Evolutionary conservation across 2,113 vertebrate genomes (phyloP), one percentile per base, ranked within the genome.

Genomic region (Colossoma macropomum): DNA sequence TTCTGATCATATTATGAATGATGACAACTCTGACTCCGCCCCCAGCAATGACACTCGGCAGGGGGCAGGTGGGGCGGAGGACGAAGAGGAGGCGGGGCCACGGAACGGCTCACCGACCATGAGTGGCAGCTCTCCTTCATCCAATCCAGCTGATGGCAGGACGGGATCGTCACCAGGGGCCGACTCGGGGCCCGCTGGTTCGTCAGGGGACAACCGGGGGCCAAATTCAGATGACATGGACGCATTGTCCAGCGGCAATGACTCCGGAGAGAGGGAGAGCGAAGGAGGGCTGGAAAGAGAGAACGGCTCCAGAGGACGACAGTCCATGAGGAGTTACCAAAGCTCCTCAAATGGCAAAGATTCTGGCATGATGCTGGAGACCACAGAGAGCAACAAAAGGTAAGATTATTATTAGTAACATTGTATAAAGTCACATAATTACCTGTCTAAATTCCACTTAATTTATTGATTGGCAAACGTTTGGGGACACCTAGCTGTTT

Each of bases 341-440:
- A 95, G 95, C 83, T 96, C 94, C 10, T 96, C 95, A 78, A 96
- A 95, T 1, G 94, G 95, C 69, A 97, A 97, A 75, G 96, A 97
- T 86, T 97, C 96, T 0, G 96, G 93, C 78, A 92, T 97, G 89
- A 90, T 96, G 91, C 89, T 97, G 87, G 95, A 96, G 69, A 96
- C 92, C 0, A 96, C 95, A 1, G 96, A 95, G 89, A 97, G 95
- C 93, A 92, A 92, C 90, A 97, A 97, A 88, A 97, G 96, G 95
- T 95, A n/a, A 76, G 87, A 21, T n/a, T n/a, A n/a, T n/a, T n/a
- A n/a, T n/a, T n/a, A n/a, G n/a, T n/a, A 1, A 27, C 16, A 25
- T 0, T 15, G 2, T 27, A 63, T 86, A 91, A 78, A 68, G 11
- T 13, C 19, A 30, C 21, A 32, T 62, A 19, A 63, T 12, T 9